Percentiles rank a stretch among this genome's conserved stretches.
Conservation (phyloP, 2,113 vertebrate species). For the Scomber colias region DNA sequence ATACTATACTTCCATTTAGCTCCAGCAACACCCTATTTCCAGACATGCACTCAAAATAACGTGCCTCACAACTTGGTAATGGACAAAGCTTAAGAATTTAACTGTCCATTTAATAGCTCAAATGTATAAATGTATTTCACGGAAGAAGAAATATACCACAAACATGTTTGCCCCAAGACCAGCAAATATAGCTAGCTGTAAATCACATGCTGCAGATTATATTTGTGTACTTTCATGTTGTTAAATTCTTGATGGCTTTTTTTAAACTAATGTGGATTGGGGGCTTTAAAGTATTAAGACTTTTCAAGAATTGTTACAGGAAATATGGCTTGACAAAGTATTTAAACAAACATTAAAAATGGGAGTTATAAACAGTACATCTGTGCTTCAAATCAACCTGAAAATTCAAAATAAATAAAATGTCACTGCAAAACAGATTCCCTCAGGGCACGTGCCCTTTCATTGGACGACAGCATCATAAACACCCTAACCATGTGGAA, state of each 20-base stretch:
- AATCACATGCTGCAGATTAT: constrained; percentile 14
- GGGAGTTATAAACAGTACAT: constrained; percentile 28
- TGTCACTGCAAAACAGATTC: constrained; percentile 36
- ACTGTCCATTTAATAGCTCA: neutral
- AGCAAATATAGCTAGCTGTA: neutral
- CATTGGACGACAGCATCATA: constrained; percentile 17
- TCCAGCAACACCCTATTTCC: neutral
- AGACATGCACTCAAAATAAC: constrained; percentile 18
- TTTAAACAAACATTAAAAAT: constrained; percentile 25
- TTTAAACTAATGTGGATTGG: constrained; percentile 14
- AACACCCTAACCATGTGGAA: constrained; percentile 28
- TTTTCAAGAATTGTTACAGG: constrained; percentile 4
- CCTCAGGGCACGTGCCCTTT: constrained; percentile 49
- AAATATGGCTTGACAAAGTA: constrained; percentile 1
- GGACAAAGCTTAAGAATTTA: neutral
- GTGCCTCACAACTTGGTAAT: neutral
- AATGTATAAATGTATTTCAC: constrained; percentile 9
- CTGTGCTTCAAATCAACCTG: constrained; percentile 29
- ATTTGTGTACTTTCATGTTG: constrained; percentile 14
- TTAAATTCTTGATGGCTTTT: constrained; percentile 8
- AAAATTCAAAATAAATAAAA: constrained; percentile 43
- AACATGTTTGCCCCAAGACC: neutral
- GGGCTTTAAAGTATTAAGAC: constrained; percentile 2
- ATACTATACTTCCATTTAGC: constrained; percentile 50
- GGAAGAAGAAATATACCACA: neutral